Evolutionary conservation across 2,888 invertebrate genomes (phyloP), one percentile per base, ranked within the genome.

Genomic region (Blera fallax): DNA sequence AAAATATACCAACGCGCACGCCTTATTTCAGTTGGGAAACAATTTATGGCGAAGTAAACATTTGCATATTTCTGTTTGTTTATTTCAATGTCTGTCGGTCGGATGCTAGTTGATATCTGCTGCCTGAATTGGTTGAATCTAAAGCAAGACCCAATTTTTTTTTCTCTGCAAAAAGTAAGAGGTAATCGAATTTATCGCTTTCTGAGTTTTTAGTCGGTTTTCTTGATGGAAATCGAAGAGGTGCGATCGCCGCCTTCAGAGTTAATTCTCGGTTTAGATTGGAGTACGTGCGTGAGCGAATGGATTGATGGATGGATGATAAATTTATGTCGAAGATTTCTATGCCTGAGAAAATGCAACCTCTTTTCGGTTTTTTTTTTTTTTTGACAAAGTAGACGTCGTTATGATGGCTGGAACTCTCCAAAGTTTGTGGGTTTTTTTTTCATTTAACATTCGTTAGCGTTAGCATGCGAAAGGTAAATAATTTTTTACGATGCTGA

Each of bases 391-490:
- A 21, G 16, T 5, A 37, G 16, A 18, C 32, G n/a, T 43, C 27
- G 18, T 69, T 52, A 10, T 24, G 10, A 24, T 37, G 14, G 29
- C 11, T 29, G 7, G 43, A 5, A 2, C 2, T 3, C 24, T 24
- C 24, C 4, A 4, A 14, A 27, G 24, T 40, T 7, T 37, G 14
- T 27, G 0, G 7, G n/a, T 18, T 14, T 27, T 67, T 67, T 14
- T 67, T 67, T 14, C 21, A 4, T 54, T 34, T 18, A 18, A 11
- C 21, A 7, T 34, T 50, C 1, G n/a, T 78, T 77, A 77, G 32
- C 77, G 48, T 34, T 32, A 18, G 43, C 52, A 50, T 45, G 69
- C 32, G 69, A 78, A 78, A 78, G 62, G 10, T 54, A 52, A 70
- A 60, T 29, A 10, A 21, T 1, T 43, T 76, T 74, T 52, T 45